Percentiles rank a stretch among this genome's conserved stretches.
Evolutionary conservation across 1,140 invertebrate genomes (phyloP).

Genomic region (Cydia pomonella): DNA sequence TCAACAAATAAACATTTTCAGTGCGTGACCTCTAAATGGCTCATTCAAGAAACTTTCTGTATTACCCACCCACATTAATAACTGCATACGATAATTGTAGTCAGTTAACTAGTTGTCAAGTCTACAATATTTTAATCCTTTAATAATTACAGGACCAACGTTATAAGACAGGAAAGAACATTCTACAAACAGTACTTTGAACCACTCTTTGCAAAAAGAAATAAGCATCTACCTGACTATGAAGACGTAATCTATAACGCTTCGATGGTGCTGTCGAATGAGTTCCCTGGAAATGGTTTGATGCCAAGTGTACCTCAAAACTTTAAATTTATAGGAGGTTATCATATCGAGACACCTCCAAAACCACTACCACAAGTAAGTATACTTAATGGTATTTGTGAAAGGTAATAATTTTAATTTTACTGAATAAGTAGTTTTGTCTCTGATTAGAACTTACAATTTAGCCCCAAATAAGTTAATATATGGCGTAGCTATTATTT

Average conservation of each 20-base stretch:
- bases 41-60: too few relatives aligned
- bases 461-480: not conserved
- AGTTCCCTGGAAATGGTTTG: constrained; percentile 21
- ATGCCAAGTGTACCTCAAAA: constrained; percentile 35
- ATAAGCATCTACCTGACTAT: not conserved
- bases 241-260: constrained; percentile 37
- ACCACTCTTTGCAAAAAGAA: constrained; percentile 10
- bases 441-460: not conserved
- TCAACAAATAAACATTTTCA: too few relatives aligned
- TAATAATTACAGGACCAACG: not conserved
- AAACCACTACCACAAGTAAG: constrained; percentile 37
- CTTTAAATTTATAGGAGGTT: constrained; percentile 38
- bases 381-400: not conserved
- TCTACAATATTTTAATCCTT: not conserved
- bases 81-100: too few relatives aligned
- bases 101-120: not conserved
- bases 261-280: constrained; percentile 35
- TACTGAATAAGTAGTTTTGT: not conserved
- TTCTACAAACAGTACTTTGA: constrained; percentile 3
- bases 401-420: not conserved
- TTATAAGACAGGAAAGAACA: not conserved
- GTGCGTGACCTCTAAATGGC: too few relatives aligned
- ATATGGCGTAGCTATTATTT: too few relatives aligned
- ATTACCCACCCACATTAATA: too few relatives aligned
- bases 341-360: constrained; percentile 35